A percentile compares a stretch with the other conserved stretches of the same genome.
phyloP scores from a whole-genome alignment of 1,140 invertebrate species.

The Drosophila busckii region DNA sequence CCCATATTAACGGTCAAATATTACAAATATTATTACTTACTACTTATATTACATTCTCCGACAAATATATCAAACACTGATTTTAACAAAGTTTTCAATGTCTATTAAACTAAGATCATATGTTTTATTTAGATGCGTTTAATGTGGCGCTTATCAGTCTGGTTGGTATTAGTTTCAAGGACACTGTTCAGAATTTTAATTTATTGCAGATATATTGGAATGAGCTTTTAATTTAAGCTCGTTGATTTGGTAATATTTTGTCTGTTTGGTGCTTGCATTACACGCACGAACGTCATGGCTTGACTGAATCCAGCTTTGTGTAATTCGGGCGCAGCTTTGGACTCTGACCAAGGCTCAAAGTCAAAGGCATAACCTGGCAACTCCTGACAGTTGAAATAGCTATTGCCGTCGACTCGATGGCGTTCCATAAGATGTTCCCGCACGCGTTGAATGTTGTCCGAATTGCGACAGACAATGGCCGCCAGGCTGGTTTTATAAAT shows the following conservation, averaged over 20 bases:
- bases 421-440: constrained; percentile 89
- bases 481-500: constrained; percentile 91
- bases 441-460: constrained; percentile 85
- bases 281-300: constrained; percentile 36
- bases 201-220: too few relatives aligned
- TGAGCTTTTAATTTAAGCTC: neutral
- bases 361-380: constrained; percentile 80
- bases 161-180: too few relatives aligned
- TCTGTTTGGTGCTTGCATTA: constrained; percentile 11
- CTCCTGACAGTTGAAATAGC: constrained; percentile 82
- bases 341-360: constrained; percentile 81
- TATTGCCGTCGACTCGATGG: constrained; percentile 81
- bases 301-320: constrained; percentile 42
- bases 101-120: too few relatives aligned
- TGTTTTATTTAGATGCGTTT: too few relatives aligned
- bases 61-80: too few relatives aligned
- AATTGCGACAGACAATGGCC: constrained; percentile 92
- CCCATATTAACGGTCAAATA: too few relatives aligned
- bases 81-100: too few relatives aligned
- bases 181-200: too few relatives aligned
- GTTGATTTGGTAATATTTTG: neutral
- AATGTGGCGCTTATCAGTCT: too few relatives aligned
- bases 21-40: too few relatives aligned
- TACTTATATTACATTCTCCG: too few relatives aligned
- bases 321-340: constrained; percentile 15